Evolutionary conservation across 1,140 invertebrate species (phyloP).

Genomic region (Hylaeus anthracinus): DNA sequence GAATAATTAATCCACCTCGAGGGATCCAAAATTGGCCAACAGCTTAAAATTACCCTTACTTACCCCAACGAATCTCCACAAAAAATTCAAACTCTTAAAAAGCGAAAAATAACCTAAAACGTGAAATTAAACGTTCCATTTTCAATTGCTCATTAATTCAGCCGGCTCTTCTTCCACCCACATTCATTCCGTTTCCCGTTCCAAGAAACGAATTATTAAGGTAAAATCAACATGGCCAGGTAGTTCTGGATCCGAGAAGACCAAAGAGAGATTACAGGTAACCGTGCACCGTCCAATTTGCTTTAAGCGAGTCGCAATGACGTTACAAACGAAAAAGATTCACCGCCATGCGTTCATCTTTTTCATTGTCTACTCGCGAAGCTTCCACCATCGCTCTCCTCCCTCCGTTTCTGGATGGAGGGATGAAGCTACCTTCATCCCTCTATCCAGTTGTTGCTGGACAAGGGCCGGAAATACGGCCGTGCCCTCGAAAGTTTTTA

Average conservation of each 20-base stretch:
- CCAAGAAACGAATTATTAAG: slow-evolving; percentile 29
- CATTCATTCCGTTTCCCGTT: not conserved
- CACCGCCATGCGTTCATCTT: slow-evolving; percentile 50
- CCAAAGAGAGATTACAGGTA: slow-evolving; percentile 32
- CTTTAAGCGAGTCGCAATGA: slow-evolving; percentile 39
- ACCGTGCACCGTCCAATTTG: slow-evolving; percentile 37
- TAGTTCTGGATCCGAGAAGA: not conserved
- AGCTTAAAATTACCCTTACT: no score
- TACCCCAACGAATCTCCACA: no score
- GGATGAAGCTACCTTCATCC: no score
- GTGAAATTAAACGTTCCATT: slow-evolving; percentile 10
- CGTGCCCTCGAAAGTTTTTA: slow-evolving; percentile 62
- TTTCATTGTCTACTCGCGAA: slow-evolving; percentile 58
- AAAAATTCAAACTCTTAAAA: no score
- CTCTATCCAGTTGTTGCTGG: slow-evolving; percentile 41
- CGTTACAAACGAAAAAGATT: slow-evolving; percentile 46
- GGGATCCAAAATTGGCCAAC: no score
- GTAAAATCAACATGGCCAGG: not conserved
- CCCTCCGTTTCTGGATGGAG: no score
- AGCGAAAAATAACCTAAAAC: not conserved
- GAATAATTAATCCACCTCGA: no score
- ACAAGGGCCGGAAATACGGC: slow-evolving; percentile 59
- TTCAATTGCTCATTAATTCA: not conserved
- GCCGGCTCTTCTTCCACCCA: not conserved
- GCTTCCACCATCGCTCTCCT: slow-evolving; percentile 28